Evolutionary conservation across 1,140 invertebrate species (phyloP).

Genomic region (Heliconius congener): DNA sequence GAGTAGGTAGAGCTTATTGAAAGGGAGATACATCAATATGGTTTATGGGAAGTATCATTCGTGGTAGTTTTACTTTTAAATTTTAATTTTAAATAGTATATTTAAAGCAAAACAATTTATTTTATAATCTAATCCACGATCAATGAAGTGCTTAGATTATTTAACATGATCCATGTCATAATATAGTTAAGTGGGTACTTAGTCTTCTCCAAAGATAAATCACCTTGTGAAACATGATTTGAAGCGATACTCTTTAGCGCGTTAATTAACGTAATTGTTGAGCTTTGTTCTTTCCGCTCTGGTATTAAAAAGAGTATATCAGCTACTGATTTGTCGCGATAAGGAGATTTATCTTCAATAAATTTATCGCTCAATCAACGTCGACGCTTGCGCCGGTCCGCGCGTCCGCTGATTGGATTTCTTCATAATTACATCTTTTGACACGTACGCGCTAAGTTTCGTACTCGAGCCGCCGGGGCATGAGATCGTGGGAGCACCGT

Average conservation of each 20-base stretch:
- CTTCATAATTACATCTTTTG: slow-evolving; percentile 81
- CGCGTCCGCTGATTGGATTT: slow-evolving; percentile 76
- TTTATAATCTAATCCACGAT: too few relatives aligned
- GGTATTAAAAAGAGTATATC: slow-evolving; percentile 58
- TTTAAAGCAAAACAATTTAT: neutral
- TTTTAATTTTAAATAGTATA: slow-evolving; percentile 45
- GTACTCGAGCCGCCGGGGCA: slow-evolving; percentile 70
- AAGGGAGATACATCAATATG: slow-evolving; percentile 59
- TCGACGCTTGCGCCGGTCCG: slow-evolving; percentile 62
- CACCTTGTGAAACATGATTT: slow-evolving; percentile 1
- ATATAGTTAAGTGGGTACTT: neutral
- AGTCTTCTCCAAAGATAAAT: neutral
- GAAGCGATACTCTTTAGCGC: slow-evolving; percentile 15
- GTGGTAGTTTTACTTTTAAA: slow-evolving; percentile 32
- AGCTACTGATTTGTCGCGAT: slow-evolving; percentile 76
- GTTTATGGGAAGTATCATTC: slow-evolving; percentile 54
- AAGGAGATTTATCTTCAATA: slow-evolving; percentile 75
- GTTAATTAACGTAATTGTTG: slow-evolving; percentile 42
- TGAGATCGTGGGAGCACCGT: slow-evolving; percentile 78
- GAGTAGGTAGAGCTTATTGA: slow-evolving; percentile 59
- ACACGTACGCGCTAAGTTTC: slow-evolving; percentile 79
- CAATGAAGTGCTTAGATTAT: neutral
- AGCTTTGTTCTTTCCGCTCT: slow-evolving; percentile 50
- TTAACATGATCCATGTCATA: neutral
- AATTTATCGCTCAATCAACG: slow-evolving; percentile 81